These are phyloP conservation scores for Pentamera pediparva DNA, from an alignment of 53 echinoderm and acorn worm species.

Conservation along the genomic window DNA sequence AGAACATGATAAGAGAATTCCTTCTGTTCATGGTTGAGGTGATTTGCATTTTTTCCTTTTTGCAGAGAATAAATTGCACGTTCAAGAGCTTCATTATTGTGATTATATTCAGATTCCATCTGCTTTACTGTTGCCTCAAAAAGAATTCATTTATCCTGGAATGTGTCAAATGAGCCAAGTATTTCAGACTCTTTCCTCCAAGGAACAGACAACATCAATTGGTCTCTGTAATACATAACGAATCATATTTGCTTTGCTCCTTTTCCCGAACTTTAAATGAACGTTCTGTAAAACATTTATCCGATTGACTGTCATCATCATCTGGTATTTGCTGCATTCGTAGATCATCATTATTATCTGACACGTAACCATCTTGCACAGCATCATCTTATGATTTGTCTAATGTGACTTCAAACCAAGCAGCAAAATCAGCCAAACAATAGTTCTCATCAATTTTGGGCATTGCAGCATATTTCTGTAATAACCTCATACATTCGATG, in stretches of 20 bases:
- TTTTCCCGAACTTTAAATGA: constrained; percentile 15
- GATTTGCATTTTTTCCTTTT: neutral
- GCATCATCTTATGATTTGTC: constrained; percentile 2
- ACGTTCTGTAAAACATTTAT: constrained; percentile 6
- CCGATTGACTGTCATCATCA: neutral
- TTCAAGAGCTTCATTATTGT: neutral
- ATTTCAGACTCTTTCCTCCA: constrained; percentile 1
- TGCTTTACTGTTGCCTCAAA: neutral
- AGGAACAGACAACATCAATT: neutral
- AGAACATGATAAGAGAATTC: constrained; percentile 45
- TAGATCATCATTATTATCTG: neutral
- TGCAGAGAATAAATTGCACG: neutral
- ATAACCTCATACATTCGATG: neutral
- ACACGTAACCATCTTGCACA: neutral
- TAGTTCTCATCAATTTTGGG: constrained; percentile 6
- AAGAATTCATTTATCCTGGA: neutral
- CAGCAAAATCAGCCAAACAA: constrained; percentile 21
- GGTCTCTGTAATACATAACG: constrained; percentile 10
- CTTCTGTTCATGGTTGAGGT: constrained; percentile 38
- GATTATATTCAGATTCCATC: constrained; percentile 5
- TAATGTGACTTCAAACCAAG: constrained; percentile 6
- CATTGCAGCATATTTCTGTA: neutral
- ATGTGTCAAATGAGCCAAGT: constrained; percentile 11
- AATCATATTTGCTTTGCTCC: constrained; percentile 31
- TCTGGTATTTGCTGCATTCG: neutral